phyloP scores from a whole-genome alignment of 2,113 vertebrate genomes.

The Cephalopterus ornatus region DNA sequence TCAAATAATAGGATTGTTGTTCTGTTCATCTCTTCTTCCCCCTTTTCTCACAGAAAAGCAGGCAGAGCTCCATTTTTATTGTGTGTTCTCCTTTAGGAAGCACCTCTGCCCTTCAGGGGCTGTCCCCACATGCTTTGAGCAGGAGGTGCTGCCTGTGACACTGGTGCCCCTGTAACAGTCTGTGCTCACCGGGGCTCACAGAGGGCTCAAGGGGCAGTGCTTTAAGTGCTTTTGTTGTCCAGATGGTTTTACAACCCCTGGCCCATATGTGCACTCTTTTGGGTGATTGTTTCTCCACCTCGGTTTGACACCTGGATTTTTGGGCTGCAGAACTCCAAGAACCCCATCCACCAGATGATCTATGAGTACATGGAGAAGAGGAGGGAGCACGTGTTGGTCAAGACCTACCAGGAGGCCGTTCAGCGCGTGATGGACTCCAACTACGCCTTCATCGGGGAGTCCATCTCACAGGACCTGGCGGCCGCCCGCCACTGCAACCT shows the following conservation, averaged over 20 bases:
- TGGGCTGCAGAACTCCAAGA: constrained; percentile 78
- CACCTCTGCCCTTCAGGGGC: neutral
- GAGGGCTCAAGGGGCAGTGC: neutral
- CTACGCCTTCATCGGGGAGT: constrained; percentile 88
- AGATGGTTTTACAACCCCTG: neutral
- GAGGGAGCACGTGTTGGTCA: constrained; percentile 68
- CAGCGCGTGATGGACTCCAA: constrained; percentile 76
- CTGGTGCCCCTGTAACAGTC: neutral
- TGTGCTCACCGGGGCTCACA: neutral
- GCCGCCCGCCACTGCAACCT: constrained; percentile 82
- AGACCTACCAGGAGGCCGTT: constrained; percentile 77
- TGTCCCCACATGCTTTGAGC: neutral
- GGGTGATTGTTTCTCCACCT: neutral
- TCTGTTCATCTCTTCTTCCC: neutral
- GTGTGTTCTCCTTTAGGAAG: neutral
- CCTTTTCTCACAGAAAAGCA: neutral
- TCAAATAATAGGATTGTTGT: neutral
- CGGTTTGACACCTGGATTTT: neutral
- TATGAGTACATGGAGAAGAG: constrained; percentile 85
- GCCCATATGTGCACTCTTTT: accelerated
- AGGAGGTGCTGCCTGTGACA: neutral
- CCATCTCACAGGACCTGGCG: constrained; percentile 79
- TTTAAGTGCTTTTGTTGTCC: neutral
- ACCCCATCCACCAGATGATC: constrained; percentile 76
- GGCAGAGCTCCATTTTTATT: neutral